Conservation (phyloP, 2,888 invertebrate species). For the Cryptus viduatorius region DNA sequence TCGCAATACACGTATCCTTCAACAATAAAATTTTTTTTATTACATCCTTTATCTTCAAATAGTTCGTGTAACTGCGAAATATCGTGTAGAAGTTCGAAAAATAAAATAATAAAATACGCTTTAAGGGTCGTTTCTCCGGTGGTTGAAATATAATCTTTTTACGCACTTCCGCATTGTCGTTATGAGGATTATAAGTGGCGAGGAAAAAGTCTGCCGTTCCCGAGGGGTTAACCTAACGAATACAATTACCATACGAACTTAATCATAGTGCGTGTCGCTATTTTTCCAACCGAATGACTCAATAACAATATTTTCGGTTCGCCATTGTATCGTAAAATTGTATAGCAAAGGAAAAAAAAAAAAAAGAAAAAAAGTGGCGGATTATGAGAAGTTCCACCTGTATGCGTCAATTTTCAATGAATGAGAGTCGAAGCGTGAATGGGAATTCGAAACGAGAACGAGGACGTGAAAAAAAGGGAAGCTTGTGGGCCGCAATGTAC, state of each 20-base stretch:
- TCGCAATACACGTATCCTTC: too few species aligned
- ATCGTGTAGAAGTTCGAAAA: too few species aligned
- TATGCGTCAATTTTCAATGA: conserved; percentile 8
- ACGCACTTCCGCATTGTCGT: too few species aligned
- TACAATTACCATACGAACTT: not conserved
- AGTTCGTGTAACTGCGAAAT: too few species aligned
- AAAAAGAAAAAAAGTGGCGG: not conserved
- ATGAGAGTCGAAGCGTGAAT: conserved; percentile 55
- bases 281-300: conserved; percentile 6
- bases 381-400: conserved; percentile 32
- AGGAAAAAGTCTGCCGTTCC: too few species aligned
- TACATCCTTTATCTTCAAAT: too few species aligned
- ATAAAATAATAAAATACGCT: too few species aligned
- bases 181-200: too few species aligned
- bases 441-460: conserved; percentile 59
- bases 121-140: too few species aligned
- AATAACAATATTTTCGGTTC: conserved; percentile 13
- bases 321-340: conserved; percentile 12
- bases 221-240: not conserved
- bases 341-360: too few species aligned
- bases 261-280: not conserved
- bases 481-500: conserved; percentile 50
- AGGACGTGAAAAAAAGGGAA: conserved; percentile 41
- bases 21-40: too few species aligned
- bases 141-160: too few species aligned